Percentiles rank a stretch among this genome's conserved stretches.
These are phyloP conservation scores for Drosophila sucinea DNA, from an alignment of 1,140 invertebrate genomes.

Conservation along the genomic window DNA sequence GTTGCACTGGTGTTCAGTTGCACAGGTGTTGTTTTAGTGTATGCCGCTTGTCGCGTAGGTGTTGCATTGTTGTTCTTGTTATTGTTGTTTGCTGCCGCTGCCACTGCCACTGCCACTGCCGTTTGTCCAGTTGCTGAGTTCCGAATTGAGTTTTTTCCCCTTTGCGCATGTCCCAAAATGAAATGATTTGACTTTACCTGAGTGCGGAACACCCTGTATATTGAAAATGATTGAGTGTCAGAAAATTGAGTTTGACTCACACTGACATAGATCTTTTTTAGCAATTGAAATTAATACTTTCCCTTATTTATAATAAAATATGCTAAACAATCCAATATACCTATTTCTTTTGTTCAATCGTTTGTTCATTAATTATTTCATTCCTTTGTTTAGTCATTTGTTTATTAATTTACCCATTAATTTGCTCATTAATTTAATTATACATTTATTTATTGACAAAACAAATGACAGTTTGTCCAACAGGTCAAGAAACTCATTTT, in stretches of 20 bases:
- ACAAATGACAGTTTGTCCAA: no score
- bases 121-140: constrained; percentile 24
- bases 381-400: no score
- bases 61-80: constrained; percentile 47
- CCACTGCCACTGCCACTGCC: not conserved
- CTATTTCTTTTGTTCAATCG: no score
- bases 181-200: constrained; percentile 5
- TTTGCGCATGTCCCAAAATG: constrained; percentile 54
- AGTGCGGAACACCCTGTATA: constrained; percentile 47
- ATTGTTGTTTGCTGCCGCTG: not conserved
- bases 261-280: not conserved
- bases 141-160: not conserved
- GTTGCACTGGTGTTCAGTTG: constrained; percentile 17
- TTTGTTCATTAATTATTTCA: no score
- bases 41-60: constrained; percentile 39
- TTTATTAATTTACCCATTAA: no score
- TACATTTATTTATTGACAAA: no score
- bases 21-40: constrained; percentile 41
- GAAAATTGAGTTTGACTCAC: constrained; percentile 20
- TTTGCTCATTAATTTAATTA: no score
- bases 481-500: no score
- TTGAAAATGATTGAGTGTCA: not conserved
- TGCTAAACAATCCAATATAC: no score
- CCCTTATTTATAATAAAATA: no score
- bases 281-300: no score